Percentiles rank a stretch among this genome's conserved stretches.
Evolutionary conservation across 2,888 invertebrate genomes (phyloP).

Genomic region (Poecilobothrus nobilitatus): DNA sequence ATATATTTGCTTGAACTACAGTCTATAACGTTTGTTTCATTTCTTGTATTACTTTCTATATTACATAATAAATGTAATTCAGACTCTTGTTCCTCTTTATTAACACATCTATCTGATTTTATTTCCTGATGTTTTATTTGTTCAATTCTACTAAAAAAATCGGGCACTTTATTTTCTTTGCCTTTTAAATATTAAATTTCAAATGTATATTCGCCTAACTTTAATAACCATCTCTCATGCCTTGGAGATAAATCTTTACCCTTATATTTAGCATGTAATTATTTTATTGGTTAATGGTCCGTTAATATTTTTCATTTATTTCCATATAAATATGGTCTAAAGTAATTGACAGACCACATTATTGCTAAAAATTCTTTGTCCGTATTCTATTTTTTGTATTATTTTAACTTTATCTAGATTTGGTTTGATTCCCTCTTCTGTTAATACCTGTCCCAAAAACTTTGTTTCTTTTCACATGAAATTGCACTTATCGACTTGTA

Average conservation of each 20-base stretch:
- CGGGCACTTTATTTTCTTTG: conserved; percentile 14
- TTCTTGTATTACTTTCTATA: no score
- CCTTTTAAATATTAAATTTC: conserved; percentile 15
- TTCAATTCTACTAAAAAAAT: not conserved
- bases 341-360: conserved; percentile 15
- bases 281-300: conserved; percentile 18
- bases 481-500: conserved; percentile 20
- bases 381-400: conserved; percentile 10
- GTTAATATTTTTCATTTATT: conserved; percentile 14
- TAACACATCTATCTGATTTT: not conserved
- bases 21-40: no score
- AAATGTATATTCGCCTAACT: conserved; percentile 12
- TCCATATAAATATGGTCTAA: conserved; percentile 15
- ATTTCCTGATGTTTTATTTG: not conserved
- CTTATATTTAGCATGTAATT: conserved; percentile 14
- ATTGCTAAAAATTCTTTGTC: conserved; percentile 18
- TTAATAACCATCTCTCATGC: conserved; percentile 15
- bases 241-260: conserved; percentile 12
- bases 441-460: no score
- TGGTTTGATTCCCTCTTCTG: no score
- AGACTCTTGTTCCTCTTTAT: not conserved
- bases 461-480: no score
- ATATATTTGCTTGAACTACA: no score
- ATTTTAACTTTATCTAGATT: conserved; percentile 3
- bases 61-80: not conserved